Percentiles rank a stretch among this genome's conserved stretches.
These are phyloP conservation scores for Notoglanidium macrostoma DNA, from an alignment of 2,797 vertebrate genomes.

Conservation along the genomic window DNA sequence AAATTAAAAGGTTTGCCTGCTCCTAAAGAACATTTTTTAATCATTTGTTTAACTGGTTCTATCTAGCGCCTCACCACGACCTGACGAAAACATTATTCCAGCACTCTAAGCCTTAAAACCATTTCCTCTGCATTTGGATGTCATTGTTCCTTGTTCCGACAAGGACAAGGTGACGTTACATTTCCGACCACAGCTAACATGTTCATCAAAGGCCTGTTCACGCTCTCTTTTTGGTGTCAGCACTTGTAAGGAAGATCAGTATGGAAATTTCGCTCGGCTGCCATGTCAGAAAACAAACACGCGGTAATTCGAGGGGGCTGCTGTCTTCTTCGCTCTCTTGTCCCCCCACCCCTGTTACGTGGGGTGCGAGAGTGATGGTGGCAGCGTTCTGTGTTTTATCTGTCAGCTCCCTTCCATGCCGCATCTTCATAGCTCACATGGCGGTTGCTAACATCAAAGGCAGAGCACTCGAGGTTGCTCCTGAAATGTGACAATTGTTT, in stretches of 20 bases:
- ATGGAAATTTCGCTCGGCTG: conserved; percentile 62
- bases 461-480: conserved; percentile 51
- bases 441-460: conserved; percentile 64
- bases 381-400: conserved; percentile 60
- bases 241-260: conserved; percentile 58
- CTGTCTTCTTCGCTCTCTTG: conserved; percentile 57
- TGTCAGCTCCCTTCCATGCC: conserved; percentile 62
- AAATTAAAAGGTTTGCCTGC: neutral
- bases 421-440: conserved; percentile 58
- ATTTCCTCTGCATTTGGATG: conserved; percentile 55
- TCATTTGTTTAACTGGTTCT: neutral
- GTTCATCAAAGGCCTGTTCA: conserved; percentile 58
- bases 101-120: conserved; percentile 53
- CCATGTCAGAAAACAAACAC: conserved; percentile 62
- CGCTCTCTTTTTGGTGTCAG: conserved; percentile 50
- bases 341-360: conserved; percentile 57
- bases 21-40: neutral
- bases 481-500: conserved; percentile 65
- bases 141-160: conserved; percentile 52
- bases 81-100: conserved; percentile 51
- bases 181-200: conserved; percentile 48
- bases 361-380: conserved; percentile 54
- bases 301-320: conserved; percentile 62
- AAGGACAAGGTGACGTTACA: conserved; percentile 24
- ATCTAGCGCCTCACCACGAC: conserved; percentile 16